Evolutionary conservation across 2,888 invertebrate genomes (phyloP).

Genomic region (Pachliopta kotzebuea): DNA sequence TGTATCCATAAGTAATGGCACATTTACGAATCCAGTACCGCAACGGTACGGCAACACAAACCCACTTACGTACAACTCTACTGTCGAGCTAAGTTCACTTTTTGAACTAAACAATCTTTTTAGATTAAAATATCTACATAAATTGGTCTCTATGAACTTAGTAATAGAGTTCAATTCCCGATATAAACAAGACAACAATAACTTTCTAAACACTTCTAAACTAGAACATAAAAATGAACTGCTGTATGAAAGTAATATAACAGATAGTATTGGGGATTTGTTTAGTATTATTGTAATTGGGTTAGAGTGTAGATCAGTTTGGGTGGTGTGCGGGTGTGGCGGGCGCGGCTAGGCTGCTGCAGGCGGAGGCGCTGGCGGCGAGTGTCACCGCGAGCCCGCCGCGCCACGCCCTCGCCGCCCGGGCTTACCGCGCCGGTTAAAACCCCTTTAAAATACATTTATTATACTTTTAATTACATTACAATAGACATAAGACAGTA

Average conservation of each 20-base stretch:
- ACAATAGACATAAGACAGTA: no score
- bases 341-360: slow-evolving; percentile 42
- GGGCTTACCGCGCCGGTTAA: slow-evolving; percentile 71
- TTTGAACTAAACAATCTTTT: background rate
- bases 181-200: background rate
- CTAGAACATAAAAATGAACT: background rate
- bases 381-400: slow-evolving; percentile 50
- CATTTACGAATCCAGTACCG: slow-evolving; percentile 36
- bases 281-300: slow-evolving; percentile 24
- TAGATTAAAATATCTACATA: background rate
- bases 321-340: slow-evolving; percentile 40
- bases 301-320: slow-evolving; percentile 31
- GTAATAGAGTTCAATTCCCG: slow-evolving; percentile 15
- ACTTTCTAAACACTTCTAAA: background rate
- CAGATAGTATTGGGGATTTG: slow-evolving; percentile 3
- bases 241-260: background rate
- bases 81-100: background rate
- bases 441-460: slow-evolving; percentile 50
- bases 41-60: slow-evolving; percentile 25
- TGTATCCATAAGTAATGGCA: slow-evolving; percentile 41
- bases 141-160: slow-evolving; percentile 14
- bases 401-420: slow-evolving; percentile 64
- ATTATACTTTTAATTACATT: no score
- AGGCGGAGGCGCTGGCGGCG: slow-evolving; percentile 34
- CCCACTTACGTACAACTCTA: slow-evolving; percentile 13